Conservation (phyloP, 2,113 vertebrate species). For the Brienomyrus longianalis region DNA sequence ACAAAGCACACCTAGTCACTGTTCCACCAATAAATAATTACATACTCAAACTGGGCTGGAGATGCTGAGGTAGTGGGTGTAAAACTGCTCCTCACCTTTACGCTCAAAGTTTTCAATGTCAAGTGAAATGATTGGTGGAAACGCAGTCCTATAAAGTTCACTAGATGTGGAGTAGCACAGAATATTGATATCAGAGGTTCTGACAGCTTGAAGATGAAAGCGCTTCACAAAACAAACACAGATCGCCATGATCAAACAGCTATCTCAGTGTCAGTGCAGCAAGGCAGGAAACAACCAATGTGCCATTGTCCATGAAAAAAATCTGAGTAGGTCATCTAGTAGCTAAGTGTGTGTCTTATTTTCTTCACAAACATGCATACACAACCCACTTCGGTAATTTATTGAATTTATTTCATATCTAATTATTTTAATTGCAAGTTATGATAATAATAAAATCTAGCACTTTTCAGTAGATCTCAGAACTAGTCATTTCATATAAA, state of each 20-base stretch:
- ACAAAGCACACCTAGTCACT: not conserved
- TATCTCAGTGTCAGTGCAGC: not conserved
- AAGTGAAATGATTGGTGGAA: not conserved
- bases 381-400: not conserved
- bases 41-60: not conserved
- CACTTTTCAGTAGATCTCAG: not conserved
- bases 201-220: conserved; percentile 2
- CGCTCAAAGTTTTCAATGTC: not conserved
- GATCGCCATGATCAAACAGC: not conserved
- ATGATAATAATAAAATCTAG: not conserved
- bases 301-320: not conserved
- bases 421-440: not conserved
- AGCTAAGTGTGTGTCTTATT: not conserved
- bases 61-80: not conserved
- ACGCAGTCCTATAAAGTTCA: not conserved
- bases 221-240: not conserved
- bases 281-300: not conserved
- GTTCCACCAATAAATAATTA: not conserved
- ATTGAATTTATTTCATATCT: not conserved
- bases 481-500: not conserved
- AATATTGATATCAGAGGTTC: not conserved
- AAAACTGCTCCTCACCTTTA: not conserved
- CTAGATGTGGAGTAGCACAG: not conserved
- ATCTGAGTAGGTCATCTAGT: not conserved
- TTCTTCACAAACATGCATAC: not conserved